Conservation (phyloP, 2,797 vertebrate genomes). For the Halcyon chelicuti region DNA sequence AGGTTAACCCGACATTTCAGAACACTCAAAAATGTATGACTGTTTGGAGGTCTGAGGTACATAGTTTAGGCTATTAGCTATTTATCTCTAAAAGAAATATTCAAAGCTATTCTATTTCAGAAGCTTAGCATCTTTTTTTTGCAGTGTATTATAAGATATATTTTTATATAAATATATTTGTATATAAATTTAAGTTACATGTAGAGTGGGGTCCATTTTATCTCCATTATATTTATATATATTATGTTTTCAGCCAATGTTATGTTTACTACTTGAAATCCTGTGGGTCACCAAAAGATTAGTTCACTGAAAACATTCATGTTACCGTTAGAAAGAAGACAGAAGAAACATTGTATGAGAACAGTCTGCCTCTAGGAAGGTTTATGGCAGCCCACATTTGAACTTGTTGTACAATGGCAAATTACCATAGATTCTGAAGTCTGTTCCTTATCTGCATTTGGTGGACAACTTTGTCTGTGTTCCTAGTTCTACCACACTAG, state of each 20-base stretch:
- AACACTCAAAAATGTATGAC: background rate
- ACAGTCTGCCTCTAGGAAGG: background rate
- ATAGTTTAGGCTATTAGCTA: background rate
- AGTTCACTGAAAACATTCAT: background rate
- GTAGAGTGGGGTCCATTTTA: background rate
- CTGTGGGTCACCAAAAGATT: background rate
- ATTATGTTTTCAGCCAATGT: background rate
- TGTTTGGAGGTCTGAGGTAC: background rate
- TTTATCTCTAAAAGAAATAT: background rate
- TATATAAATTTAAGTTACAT: background rate
- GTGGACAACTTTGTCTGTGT: background rate
- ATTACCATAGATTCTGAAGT: background rate
- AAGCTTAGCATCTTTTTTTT: background rate
- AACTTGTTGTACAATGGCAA: background rate
- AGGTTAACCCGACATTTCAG: conserved; percentile 25
- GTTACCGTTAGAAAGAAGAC: background rate
- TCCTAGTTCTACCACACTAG: background rate
- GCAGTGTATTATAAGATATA: background rate
- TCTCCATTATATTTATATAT: background rate
- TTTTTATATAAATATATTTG: background rate
- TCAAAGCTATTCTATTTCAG: background rate
- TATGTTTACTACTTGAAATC: background rate
- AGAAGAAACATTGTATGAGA: background rate
- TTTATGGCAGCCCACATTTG: background rate
- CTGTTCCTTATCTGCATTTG: background rate